A percentile compares a stretch with the other conserved stretches of the same genome.
Conservation (phyloP, 2,888 invertebrate genomes). For the Neria commutata region DNA sequence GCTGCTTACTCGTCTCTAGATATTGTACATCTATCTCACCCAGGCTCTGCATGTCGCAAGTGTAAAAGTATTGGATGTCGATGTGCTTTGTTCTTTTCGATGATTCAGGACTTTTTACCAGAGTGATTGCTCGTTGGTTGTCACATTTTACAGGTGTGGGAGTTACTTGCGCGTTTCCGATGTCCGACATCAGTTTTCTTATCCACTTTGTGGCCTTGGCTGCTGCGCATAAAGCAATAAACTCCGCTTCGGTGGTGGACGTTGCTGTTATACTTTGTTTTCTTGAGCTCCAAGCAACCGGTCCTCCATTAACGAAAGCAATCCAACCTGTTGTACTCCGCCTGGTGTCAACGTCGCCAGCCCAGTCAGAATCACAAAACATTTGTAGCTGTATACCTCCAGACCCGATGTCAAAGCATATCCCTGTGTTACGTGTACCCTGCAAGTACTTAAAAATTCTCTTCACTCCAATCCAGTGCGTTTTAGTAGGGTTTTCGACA, state of each 20-base stretch:
- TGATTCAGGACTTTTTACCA: slow-evolving; percentile 25
- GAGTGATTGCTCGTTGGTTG: slow-evolving; percentile 21
- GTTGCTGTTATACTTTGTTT: slow-evolving; percentile 10
- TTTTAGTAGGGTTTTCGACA: slow-evolving; percentile 20
- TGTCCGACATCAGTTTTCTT: slow-evolving; percentile 5
- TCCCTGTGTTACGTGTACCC: slow-evolving; percentile 19
- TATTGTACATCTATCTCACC: slow-evolving; percentile 18
- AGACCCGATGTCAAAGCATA: slow-evolving; percentile 8
- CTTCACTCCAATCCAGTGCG: slow-evolving; percentile 28
- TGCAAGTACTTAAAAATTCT: slow-evolving; percentile 26
- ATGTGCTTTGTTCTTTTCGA: slow-evolving; percentile 26
- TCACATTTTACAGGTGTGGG: slow-evolving; percentile 13
- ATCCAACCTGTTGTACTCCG: slow-evolving; percentile 16
- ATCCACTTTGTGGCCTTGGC: background rate
- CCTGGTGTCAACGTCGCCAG: slow-evolving; percentile 13
- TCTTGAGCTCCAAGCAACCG: background rate
- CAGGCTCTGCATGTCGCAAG: slow-evolving; percentile 11
- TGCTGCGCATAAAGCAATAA: slow-evolving; percentile 11
- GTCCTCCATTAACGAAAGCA: slow-evolving; percentile 15
- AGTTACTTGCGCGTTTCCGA: background rate
- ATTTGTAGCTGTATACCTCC: background rate
- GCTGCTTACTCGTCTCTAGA: background rate
- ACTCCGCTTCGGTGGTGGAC: slow-evolving; percentile 7
- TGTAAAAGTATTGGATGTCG: slow-evolving; percentile 22
- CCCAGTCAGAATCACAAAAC: slow-evolving; percentile 18